These are phyloP conservation scores for Eonycteris spelaea DNA, from an alignment of 2,113 vertebrate genomes.

Conservation along the genomic window DNA sequence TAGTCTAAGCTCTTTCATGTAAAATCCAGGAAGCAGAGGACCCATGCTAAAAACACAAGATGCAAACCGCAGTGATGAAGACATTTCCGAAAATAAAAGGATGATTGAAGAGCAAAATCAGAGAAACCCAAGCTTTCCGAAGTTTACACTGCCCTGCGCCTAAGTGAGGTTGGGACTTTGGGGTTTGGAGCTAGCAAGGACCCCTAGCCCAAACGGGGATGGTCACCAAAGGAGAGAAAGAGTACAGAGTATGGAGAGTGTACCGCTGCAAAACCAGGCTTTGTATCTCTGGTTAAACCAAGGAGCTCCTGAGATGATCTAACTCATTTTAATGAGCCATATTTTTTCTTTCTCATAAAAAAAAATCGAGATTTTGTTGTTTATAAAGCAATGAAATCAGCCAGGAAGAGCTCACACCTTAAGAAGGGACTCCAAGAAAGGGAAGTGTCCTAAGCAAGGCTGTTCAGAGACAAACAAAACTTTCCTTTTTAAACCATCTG, in stretches of 20 bases:
- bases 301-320: not conserved
- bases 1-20: constrained; percentile 74
- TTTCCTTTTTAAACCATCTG: not conserved
- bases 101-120: constrained; percentile 80
- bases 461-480: not conserved
- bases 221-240: not conserved
- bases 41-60: constrained; percentile 75
- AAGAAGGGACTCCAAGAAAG: not conserved
- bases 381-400: not conserved
- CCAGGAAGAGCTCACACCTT: not conserved
- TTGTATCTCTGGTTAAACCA: not conserved
- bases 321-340: constrained; percentile 11
- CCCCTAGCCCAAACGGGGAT: constrained; percentile 34
- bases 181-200: constrained; percentile 57
- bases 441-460: not conserved
- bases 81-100: constrained; percentile 83
- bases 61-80: constrained; percentile 82
- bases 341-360: not conserved
- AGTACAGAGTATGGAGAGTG: rapidly evolving
- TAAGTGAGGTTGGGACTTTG: constrained; percentile 74
- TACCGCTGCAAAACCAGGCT: rapidly evolving
- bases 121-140: constrained; percentile 80
- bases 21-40: constrained; percentile 67
- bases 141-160: constrained; percentile 77
- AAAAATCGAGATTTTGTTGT: not conserved